Conservation (phyloP, 2,888 invertebrate species). For the Agriopis marginaria region DNA sequence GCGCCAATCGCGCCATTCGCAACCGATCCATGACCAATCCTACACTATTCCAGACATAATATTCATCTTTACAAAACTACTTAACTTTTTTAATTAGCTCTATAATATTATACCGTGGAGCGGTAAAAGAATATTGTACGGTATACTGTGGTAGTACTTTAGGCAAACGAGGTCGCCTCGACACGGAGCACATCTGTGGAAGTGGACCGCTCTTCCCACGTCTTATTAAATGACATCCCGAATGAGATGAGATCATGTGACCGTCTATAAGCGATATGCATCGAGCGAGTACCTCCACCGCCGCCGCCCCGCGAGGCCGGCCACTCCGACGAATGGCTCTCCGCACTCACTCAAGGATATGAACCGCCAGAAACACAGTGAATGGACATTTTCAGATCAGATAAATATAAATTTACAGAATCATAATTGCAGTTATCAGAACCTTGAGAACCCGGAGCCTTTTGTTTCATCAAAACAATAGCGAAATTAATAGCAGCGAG, state of each 20-base stretch:
- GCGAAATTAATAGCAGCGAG: constrained; percentile 50
- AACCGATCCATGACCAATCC: constrained; percentile 16
- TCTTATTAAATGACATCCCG: constrained; percentile 35
- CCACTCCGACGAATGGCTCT: constrained; percentile 18
- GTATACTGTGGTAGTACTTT: neutral
- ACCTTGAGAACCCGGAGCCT: constrained; percentile 62
- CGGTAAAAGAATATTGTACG: constrained; percentile 6
- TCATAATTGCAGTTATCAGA: constrained; percentile 64
- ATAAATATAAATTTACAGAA: constrained; percentile 56
- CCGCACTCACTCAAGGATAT: constrained; percentile 24
- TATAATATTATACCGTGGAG: constrained; percentile 3
- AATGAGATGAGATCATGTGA: constrained; percentile 35
- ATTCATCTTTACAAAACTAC: neutral
- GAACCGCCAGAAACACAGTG: constrained; percentile 22
- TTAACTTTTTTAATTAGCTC: constrained; percentile 8
- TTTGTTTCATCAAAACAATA: constrained; percentile 67
- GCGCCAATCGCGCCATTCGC: constrained; percentile 13
- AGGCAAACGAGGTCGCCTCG: constrained; percentile 21
- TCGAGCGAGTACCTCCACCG: constrained; percentile 5
- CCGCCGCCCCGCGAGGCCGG: neutral
- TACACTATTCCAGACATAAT: neutral
- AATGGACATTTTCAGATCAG: constrained; percentile 53
- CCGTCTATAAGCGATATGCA: constrained; percentile 28
- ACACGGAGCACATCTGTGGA: constrained; percentile 31
- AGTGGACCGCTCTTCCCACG: constrained; percentile 36